Conservation (phyloP, 2,113 vertebrate genomes). For the Poicephalus meyeri region DNA sequence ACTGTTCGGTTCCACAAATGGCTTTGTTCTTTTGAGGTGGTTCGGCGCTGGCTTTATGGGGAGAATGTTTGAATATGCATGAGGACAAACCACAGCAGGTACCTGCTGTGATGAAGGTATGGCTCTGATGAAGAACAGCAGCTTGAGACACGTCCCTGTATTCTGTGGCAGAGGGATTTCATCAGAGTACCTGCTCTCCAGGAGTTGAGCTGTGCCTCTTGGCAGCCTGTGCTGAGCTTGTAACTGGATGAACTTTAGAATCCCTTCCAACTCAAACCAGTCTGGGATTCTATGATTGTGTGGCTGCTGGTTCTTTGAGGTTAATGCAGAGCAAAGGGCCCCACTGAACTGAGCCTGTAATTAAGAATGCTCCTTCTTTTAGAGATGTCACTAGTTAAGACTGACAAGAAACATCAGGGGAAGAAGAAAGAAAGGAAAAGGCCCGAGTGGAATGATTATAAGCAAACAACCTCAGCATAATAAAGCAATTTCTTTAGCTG, state of each 20-base stretch:
- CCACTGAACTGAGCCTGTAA: background rate
- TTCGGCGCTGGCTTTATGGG: background rate
- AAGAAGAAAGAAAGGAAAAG: background rate
- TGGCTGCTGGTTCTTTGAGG: background rate
- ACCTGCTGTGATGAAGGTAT: background rate
- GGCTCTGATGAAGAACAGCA: background rate
- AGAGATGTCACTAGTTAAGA: background rate
- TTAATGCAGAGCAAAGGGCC: background rate
- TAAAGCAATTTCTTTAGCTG: slow-evolving; percentile 15
- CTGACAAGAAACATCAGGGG: background rate
- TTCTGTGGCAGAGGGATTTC: background rate
- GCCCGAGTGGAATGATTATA: background rate
- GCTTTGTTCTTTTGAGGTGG: background rate
- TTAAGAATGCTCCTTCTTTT: background rate
- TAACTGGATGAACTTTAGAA: background rate
- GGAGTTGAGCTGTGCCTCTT: background rate
- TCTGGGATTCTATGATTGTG: background rate
- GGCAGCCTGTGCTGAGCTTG: background rate
- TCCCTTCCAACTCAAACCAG: background rate
- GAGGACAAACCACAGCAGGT: background rate
- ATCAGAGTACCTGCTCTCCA: background rate
- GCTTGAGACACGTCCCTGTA: fast-evolving
- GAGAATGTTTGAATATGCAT: background rate
- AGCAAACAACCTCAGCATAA: slow-evolving; percentile 2
- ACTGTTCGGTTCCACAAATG: fast-evolving